These are phyloP conservation scores for Epistrophella euchroma DNA, from an alignment of 2,888 invertebrate species.

Conservation along the genomic window DNA sequence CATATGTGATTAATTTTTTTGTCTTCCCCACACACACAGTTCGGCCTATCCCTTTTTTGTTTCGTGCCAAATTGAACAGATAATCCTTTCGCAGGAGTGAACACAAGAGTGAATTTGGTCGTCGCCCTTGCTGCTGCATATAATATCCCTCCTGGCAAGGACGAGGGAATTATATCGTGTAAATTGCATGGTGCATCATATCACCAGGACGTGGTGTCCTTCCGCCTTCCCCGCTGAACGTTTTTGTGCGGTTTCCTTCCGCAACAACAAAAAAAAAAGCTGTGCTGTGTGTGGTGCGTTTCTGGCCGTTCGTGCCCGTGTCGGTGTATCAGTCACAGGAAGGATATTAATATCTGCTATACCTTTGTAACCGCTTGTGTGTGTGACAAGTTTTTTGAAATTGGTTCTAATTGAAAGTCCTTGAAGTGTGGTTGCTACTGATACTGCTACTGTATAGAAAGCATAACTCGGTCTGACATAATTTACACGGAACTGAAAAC, in stretches of 20 bases:
- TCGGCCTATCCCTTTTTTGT: constrained; percentile 10
- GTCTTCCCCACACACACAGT: not conserved
- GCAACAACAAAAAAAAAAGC: constrained; percentile 1
- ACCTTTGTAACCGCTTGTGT: constrained; percentile 21
- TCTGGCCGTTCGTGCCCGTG: not conserved
- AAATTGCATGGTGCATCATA: constrained; percentile 39
- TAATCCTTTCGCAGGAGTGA: constrained; percentile 61
- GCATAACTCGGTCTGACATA: constrained; percentile 43
- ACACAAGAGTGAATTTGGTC: constrained; percentile 20
- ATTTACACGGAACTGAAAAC: constrained; percentile 40
- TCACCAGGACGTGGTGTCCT: constrained; percentile 40
- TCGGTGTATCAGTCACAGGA: constrained; percentile 38
- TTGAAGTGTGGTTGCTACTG: constrained; percentile 15
- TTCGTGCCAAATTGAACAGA: constrained; percentile 51
- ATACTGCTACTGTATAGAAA: constrained; percentile 25
- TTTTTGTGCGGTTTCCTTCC: constrained; percentile 54
- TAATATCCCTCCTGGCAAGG: constrained; percentile 40
- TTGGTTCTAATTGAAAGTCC: constrained; percentile 55
- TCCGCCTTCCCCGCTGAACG: constrained; percentile 29
- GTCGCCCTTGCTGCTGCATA: constrained; percentile 7
- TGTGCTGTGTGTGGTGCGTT: constrained; percentile 26
- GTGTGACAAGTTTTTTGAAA: constrained; percentile 53
- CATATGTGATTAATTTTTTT: constrained; percentile 51
- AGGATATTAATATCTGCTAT: constrained; percentile 41
- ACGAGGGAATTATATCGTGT: constrained; percentile 35